These are phyloP conservation scores for Trichonephila clavata DNA, from an alignment of 1,140 invertebrate genomes.

Conservation along the genomic window DNA sequence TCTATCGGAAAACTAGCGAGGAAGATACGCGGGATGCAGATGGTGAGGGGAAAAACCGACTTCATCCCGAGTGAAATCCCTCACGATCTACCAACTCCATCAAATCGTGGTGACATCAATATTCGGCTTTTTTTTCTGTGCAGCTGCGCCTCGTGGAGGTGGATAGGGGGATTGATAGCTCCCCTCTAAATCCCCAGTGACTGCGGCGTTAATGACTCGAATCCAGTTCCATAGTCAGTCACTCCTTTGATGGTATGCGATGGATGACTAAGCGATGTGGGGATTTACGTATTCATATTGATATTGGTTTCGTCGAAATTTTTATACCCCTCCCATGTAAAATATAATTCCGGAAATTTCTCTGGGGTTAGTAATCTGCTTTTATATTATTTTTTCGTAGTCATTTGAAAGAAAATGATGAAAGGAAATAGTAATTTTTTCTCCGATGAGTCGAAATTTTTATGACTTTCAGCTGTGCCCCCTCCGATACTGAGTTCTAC, in stretches of 20 bases:
- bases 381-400: neutral
- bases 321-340: conserved; percentile 16
- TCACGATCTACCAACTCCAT: conserved; percentile 55
- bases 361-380: neutral
- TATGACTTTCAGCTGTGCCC: neutral
- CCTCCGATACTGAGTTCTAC: too few species aligned
- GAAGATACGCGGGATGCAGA: conserved; percentile 31
- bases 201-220: conserved; percentile 64
- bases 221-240: conserved; percentile 44
- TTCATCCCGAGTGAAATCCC: conserved; percentile 7
- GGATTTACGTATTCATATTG: conserved; percentile 19
- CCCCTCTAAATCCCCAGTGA: conserved; percentile 17
- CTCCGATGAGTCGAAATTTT: neutral
- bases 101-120: conserved; percentile 73
- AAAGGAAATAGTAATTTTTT: neutral
- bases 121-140: conserved; percentile 38
- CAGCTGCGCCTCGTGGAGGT: conserved; percentile 44
- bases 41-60: conserved; percentile 12
- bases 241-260: conserved; percentile 60
- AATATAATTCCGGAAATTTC: conserved; percentile 34
- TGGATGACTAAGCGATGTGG: conserved; percentile 59
- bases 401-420: neutral
- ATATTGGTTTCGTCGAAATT: conserved; percentile 11
- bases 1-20: neutral
- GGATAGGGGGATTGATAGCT: neutral